Evolutionary conservation across 2,797 vertebrate species (phyloP).

Genomic region (Muscicapa striata): DNA sequence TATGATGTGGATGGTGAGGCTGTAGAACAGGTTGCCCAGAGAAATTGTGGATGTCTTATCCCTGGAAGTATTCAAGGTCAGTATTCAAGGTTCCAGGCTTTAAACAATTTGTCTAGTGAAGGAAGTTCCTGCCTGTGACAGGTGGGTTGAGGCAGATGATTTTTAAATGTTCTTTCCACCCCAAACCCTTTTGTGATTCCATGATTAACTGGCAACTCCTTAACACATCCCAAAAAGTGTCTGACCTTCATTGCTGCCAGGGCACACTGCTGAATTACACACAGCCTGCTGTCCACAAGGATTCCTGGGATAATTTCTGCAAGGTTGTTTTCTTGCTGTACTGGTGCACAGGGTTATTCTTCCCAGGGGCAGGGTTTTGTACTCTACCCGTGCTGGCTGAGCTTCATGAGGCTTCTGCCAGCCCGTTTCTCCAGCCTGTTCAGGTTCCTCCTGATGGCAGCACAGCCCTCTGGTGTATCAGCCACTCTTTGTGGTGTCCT

Average conservation of each 20-base stretch:
- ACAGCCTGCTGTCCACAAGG: not conserved
- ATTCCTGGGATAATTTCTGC: not conserved
- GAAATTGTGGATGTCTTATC: rapidly evolving
- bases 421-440: not conserved
- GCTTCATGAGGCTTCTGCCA: not conserved
- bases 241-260: not conserved
- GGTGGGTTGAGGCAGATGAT: rapidly evolving
- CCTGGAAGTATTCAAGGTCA: not conserved
- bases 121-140: not conserved
- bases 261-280: not conserved
- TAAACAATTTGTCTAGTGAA: not conserved
- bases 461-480: not conserved
- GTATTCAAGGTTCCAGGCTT: rapidly evolving
- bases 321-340: not conserved
- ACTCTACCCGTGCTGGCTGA: not conserved
- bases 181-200: not conserved
- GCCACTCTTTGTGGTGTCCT: not conserved
- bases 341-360: not conserved
- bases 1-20: not conserved
- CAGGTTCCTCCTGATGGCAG: not conserved
- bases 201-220: not conserved
- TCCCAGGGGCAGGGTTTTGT: not conserved
- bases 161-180: not conserved
- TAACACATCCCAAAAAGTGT: not conserved
- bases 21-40: not conserved